phyloP scores from a whole-genome alignment of 2,888 invertebrate species.

The Slavum lentiscoides region DNA sequence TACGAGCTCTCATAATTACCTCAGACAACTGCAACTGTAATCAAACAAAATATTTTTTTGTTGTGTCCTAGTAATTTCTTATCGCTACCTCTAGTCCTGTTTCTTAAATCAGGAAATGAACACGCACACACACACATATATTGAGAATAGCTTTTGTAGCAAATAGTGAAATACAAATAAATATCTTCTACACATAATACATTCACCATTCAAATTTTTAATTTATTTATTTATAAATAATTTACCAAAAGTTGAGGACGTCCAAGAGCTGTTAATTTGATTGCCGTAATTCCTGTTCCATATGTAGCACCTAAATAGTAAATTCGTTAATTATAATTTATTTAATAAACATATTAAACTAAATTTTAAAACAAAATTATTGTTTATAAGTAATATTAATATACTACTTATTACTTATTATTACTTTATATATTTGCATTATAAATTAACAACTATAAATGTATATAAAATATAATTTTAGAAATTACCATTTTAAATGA shows the following conservation, averaged over 20 bases:
- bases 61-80: not conserved
- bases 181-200: too few relatives aligned
- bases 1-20: conserved; percentile 92
- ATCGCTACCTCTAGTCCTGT: too few relatives aligned
- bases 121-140: too few relatives aligned
- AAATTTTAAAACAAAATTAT: not conserved
- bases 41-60: conserved; percentile 52
- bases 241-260: conserved; percentile 90
- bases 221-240: not conserved
- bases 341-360: not conserved
- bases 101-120: too few relatives aligned
- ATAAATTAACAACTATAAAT: too few relatives aligned
- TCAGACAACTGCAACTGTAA: conserved; percentile 92
- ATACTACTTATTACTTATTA: too few relatives aligned
- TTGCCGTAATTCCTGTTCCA: conserved; percentile 94
- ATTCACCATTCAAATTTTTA: too few relatives aligned
- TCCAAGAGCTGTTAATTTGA: conserved; percentile 96
- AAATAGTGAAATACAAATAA: too few relatives aligned
- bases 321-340: conserved; percentile 13
- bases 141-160: too few relatives aligned
- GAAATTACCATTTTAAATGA: too few relatives aligned
- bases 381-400: not conserved
- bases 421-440: too few relatives aligned
- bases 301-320: conserved; percentile 79
- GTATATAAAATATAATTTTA: too few relatives aligned